Conservation (phyloP, 2,113 vertebrate genomes). For the Herpetotheres cachinnans region DNA sequence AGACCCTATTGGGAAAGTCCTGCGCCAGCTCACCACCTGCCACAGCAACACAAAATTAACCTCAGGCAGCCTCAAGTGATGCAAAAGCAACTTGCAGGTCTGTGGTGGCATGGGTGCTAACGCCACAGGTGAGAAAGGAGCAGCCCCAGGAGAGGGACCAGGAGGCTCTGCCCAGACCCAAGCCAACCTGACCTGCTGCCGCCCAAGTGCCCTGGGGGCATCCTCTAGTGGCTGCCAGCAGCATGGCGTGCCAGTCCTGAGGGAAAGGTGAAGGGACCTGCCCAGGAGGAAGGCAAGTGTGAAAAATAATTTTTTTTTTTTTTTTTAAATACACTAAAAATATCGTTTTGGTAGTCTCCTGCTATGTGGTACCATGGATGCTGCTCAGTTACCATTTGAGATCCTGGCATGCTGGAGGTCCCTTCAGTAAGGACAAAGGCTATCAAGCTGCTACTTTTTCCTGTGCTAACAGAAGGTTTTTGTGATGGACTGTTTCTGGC, state of each 20-base stretch:
- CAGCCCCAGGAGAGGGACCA: neutral
- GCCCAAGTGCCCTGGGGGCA: neutral
- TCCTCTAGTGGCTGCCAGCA: neutral
- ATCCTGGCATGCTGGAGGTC: neutral
- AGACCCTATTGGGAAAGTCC: neutral
- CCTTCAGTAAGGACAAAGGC: neutral
- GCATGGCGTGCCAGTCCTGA: neutral
- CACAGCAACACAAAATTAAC: fast-evolving
- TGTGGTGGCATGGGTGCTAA: neutral
- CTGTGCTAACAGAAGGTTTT: neutral
- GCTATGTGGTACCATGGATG: fast-evolving
- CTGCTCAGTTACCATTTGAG: neutral
- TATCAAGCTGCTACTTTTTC: neutral
- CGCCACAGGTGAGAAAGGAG: neutral
- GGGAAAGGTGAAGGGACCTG: neutral
- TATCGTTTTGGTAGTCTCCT: neutral
- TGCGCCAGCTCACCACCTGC: fast-evolving
- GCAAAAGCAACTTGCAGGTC: neutral
- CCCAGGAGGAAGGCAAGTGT: neutral
- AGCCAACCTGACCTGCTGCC: too few species aligned
- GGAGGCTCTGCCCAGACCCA: neutral
- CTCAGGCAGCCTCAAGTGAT: neutral
- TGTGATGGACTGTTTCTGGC: neutral
- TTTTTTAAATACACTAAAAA: neutral
- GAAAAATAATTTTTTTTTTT: neutral